Evolutionary conservation across 2,888 invertebrate species (phyloP).

Genomic region (Pyrrhia umbra): DNA sequence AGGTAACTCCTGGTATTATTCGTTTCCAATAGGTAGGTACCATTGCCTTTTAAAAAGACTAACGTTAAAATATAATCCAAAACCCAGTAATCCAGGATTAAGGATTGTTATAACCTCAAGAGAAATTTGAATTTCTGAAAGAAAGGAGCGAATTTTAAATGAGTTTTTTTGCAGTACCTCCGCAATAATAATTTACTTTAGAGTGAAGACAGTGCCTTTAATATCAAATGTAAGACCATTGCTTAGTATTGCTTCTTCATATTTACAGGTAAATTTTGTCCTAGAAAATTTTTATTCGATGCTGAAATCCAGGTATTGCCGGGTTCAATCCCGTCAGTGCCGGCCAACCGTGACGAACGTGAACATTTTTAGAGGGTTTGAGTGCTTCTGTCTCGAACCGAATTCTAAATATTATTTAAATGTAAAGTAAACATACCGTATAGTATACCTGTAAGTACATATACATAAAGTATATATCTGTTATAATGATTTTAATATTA

Average conservation of each 20-base stretch:
- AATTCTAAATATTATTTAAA: not conserved
- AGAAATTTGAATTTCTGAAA: constrained; percentile 25
- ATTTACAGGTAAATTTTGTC: not conserved
- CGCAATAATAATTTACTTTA: not conserved
- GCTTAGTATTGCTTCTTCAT: not conserved
- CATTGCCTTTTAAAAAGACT: no score
- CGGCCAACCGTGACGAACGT: constrained; percentile 4
- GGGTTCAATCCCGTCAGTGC: constrained; percentile 15
- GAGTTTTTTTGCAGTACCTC: constrained; percentile 20
- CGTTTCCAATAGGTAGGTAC: no score
- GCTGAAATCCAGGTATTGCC: constrained; percentile 10
- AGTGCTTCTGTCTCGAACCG: constrained; percentile 6
- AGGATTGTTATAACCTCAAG: constrained; percentile 31
- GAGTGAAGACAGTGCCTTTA: not conserved
- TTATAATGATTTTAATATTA: no score
- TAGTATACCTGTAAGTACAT: no score
- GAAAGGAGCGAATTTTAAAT: constrained; percentile 33
- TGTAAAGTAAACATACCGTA: no score
- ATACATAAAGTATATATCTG: no score
- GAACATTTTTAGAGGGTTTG: constrained; percentile 2
- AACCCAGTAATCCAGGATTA: constrained; percentile 45
- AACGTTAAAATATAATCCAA: constrained; percentile 40
- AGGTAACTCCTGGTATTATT: no score
- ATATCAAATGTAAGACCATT: not conserved
- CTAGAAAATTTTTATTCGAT: constrained; percentile 1